These are phyloP conservation scores for Nycteola revayana DNA, from an alignment of 2,888 invertebrate genomes.

Conservation along the genomic window DNA sequence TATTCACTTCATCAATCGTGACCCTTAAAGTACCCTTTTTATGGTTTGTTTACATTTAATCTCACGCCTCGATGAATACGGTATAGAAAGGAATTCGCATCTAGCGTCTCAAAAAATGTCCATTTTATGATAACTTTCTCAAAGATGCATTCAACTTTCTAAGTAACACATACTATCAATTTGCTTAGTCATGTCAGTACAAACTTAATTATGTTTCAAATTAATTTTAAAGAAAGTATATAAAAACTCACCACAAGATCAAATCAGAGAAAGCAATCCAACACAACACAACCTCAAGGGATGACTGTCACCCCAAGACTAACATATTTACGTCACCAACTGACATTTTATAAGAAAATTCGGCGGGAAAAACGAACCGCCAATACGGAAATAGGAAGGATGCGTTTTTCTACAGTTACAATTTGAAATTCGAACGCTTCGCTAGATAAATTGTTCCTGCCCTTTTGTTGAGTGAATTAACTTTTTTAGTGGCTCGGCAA, in stretches of 20 bases:
- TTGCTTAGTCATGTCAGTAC: background rate
- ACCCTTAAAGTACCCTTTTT: too few relatives aligned
- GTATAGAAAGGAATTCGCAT: too few relatives aligned
- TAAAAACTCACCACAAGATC: constrained; percentile 34
- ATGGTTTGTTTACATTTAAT: too few relatives aligned
- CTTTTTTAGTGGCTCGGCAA: constrained; percentile 15
- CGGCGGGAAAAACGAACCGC: constrained; percentile 54
- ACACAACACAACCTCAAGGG: constrained; percentile 39
- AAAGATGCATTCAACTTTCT: too few relatives aligned
- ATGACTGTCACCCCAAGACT: constrained; percentile 54
- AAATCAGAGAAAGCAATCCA: constrained; percentile 28
- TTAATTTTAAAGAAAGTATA: background rate
- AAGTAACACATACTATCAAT: too few relatives aligned
- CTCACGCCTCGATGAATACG: too few relatives aligned
- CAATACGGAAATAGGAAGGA: constrained; percentile 74
- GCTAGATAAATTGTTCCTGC: constrained; percentile 66
- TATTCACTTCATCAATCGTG: too few relatives aligned
- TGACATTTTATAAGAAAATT: constrained; percentile 50
- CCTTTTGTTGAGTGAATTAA: constrained; percentile 52
- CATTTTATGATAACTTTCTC: too few relatives aligned
- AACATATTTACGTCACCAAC: constrained; percentile 31
- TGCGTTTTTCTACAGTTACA: constrained; percentile 58
- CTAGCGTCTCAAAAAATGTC: too few relatives aligned
- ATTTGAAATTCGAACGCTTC: constrained; percentile 64
- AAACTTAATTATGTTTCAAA: too few relatives aligned